Conservation (phyloP, 2,888 invertebrate species). For the Monopis laevigella region DNA sequence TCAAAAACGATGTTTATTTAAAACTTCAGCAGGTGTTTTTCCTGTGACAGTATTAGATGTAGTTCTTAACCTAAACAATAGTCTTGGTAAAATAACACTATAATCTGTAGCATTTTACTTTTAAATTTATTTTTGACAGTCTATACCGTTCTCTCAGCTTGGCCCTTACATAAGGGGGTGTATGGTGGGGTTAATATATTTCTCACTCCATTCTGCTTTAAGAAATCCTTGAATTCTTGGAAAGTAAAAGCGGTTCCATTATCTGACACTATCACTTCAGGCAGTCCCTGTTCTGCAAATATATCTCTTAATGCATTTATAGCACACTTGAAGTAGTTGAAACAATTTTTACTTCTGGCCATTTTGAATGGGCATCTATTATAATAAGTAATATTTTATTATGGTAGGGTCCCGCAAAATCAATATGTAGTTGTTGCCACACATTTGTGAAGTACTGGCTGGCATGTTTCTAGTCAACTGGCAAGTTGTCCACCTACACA, state of each 20-base stretch:
- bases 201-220: background rate
- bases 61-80: background rate
- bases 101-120: background rate
- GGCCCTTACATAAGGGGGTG: background rate
- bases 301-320: background rate
- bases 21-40: constrained; percentile 1
- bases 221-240: constrained; percentile 2
- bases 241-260: constrained; percentile 1
- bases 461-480: background rate
- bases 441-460: background rate
- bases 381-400: background rate
- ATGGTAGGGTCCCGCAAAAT: background rate
- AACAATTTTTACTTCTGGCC: background rate
- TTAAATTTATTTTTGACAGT: background rate
- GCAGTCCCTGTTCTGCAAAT: constrained; percentile 1
- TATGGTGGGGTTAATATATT: background rate
- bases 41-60: background rate
- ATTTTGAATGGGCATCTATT: background rate
- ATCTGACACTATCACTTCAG: background rate
- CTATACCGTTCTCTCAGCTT: background rate
- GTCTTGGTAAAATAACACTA: background rate
- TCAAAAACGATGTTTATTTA: background rate
- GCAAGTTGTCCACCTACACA: background rate
- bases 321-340: background rate
- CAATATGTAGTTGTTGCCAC: background rate